These are phyloP conservation scores for Stomorhina lunata DNA, from an alignment of 2,888 invertebrate genomes.

Conservation along the genomic window DNA sequence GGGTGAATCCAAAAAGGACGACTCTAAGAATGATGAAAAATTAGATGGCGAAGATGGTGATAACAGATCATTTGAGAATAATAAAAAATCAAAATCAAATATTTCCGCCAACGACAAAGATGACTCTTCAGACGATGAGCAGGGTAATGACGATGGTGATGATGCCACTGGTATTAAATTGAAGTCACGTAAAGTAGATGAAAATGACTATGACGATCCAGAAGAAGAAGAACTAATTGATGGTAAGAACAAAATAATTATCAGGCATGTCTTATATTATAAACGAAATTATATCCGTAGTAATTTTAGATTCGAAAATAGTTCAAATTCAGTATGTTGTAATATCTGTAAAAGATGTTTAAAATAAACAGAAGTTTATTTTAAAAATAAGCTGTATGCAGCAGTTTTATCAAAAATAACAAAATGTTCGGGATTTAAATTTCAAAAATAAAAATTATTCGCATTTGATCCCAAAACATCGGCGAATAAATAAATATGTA, in stretches of 20 bases:
- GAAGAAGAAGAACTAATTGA: conserved; percentile 82
- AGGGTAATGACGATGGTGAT: conserved; percentile 74
- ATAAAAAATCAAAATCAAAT: conserved; percentile 74
- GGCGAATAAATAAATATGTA: too few relatives aligned
- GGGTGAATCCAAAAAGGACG: conserved; percentile 71
- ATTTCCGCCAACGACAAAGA: conserved; percentile 67
- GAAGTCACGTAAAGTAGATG: conserved; percentile 82
- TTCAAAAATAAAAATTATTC: too few relatives aligned
- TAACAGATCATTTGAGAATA: not conserved
- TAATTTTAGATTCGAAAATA: too few relatives aligned
- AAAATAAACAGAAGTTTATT: too few relatives aligned
- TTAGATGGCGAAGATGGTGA: conserved; percentile 72
- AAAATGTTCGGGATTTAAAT: too few relatives aligned
- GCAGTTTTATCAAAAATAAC: too few relatives aligned
- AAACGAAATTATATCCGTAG: too few relatives aligned
- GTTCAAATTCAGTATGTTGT: too few relatives aligned
- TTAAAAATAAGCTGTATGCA: too few relatives aligned
- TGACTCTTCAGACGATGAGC: conserved; percentile 77
- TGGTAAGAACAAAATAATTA: conserved; percentile 71
- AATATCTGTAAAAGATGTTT: too few relatives aligned
- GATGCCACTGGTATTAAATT: conserved; percentile 80
- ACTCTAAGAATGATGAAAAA: conserved; percentile 79
- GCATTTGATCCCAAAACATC: too few relatives aligned
- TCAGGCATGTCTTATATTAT: too few relatives aligned
- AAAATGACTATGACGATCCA: conserved; percentile 85